phyloP scores from a whole-genome alignment of 2,113 vertebrate species.

The Coreoperca whiteheadi region DNA sequence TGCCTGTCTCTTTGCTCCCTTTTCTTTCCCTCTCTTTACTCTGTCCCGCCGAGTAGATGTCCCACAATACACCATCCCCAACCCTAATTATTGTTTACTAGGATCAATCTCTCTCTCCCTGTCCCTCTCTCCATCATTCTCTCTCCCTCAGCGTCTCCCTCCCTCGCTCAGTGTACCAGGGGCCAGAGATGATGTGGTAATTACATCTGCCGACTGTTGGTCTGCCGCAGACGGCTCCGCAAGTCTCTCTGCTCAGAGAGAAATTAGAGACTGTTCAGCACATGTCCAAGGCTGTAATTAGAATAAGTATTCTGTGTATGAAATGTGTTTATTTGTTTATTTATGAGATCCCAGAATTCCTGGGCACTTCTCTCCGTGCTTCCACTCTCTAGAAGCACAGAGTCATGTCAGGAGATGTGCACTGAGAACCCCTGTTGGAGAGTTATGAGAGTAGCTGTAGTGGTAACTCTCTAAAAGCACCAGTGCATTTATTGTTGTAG shows the following conservation, averaged over 20 bases:
- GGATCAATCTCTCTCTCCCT: slow-evolving; percentile 68
- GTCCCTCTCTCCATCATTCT: slow-evolving; percentile 30
- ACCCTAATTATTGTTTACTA: slow-evolving; percentile 84
- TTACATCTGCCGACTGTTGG: slow-evolving; percentile 81
- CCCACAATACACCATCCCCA: slow-evolving; percentile 74
- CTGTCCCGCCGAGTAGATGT: slow-evolving; percentile 65
- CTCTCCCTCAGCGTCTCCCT: too few relatives aligned
- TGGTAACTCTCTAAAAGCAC: not conserved
- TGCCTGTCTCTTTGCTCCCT: slow-evolving; percentile 45
- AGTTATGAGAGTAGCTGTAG: not conserved
- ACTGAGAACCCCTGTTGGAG: not conserved
- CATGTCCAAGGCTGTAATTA: slow-evolving; percentile 80
- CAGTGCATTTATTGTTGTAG: not conserved
- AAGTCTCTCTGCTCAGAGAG: slow-evolving; percentile 73
- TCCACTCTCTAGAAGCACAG: slow-evolving; percentile 30
- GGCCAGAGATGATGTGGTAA: slow-evolving; percentile 81
- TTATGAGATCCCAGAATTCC: slow-evolving; percentile 71
- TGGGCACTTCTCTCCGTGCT: slow-evolving; percentile 32
- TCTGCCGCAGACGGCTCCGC: slow-evolving; percentile 80
- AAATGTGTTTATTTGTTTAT: slow-evolving; percentile 83
- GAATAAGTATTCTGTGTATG: slow-evolving; percentile 74
- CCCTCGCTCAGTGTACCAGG: slow-evolving; percentile 52
- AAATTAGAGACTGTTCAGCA: slow-evolving; percentile 80
- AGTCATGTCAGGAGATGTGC: slow-evolving; percentile 44
- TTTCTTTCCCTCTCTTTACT: slow-evolving; percentile 50